Percentiles rank a stretch among this genome's conserved stretches.
Evolutionary conservation across 2,797 vertebrate species (phyloP).

Genomic region (Helostoma temminkii): DNA sequence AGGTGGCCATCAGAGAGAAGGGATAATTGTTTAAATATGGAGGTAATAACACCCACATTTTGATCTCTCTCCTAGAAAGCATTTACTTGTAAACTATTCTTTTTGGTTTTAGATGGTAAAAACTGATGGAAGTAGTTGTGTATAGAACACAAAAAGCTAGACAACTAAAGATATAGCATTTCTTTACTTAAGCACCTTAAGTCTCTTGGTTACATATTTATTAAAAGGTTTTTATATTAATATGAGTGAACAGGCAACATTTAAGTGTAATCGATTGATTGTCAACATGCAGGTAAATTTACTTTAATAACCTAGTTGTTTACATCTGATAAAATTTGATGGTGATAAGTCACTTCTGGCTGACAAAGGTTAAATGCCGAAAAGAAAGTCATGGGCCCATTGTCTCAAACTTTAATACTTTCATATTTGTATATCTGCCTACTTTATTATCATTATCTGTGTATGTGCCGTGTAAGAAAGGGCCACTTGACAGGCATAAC

Average conservation of each 20-base stretch:
- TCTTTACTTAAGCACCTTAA: background rate
- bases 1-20: background rate
- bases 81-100: background rate
- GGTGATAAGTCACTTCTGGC: background rate
- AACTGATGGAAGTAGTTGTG: background rate
- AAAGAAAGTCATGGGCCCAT: background rate
- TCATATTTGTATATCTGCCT: background rate
- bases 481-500: background rate
- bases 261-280: background rate
- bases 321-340: background rate
- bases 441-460: background rate
- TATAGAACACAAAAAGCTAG: background rate
- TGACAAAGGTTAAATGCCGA: background rate
- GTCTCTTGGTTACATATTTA: background rate
- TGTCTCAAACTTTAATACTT: background rate
- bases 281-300: background rate
- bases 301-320: background rate
- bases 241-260: background rate
- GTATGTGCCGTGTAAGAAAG: background rate
- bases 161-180: background rate
- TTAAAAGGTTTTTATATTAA: background rate
- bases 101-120: constrained; percentile 4
- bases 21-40: background rate
- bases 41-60: background rate
- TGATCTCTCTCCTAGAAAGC: background rate